Percentiles rank a stretch among this genome's conserved stretches.
These are phyloP conservation scores for Aproaerema taeniolella DNA, from an alignment of 2,888 invertebrate species.

Conservation along the genomic window DNA sequence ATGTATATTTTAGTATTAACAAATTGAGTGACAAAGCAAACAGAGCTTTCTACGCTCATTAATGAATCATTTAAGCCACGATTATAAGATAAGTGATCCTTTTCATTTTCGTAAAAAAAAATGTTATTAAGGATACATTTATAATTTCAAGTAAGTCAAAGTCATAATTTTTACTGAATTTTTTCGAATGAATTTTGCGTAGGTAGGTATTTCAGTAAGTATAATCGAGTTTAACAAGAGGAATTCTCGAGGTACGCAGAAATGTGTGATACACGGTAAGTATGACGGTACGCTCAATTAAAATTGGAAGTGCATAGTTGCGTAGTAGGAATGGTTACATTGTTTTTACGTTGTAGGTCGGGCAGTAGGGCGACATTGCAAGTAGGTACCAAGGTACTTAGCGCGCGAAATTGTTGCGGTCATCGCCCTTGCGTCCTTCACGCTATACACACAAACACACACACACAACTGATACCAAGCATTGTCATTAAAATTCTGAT, in stretches of 20 bases:
- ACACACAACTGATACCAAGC: constrained; percentile 32
- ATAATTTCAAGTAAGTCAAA: too few relatives aligned
- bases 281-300: too few relatives aligned
- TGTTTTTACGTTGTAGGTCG: constrained; percentile 25
- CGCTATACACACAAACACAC: constrained; percentile 31
- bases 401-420: constrained; percentile 37
- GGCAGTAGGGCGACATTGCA: constrained; percentile 29
- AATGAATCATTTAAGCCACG: background rate
- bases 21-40: background rate
- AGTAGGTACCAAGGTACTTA: constrained; percentile 25
- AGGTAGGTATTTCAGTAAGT: too few relatives aligned
- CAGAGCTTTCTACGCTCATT: background rate
- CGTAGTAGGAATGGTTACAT: constrained; percentile 5
- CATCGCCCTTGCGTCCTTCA: constrained; percentile 40
- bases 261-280: too few relatives aligned
- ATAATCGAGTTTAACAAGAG: too few relatives aligned
- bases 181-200: too few relatives aligned
- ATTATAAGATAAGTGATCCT: background rate
- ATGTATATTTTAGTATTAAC: too few relatives aligned
- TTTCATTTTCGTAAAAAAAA: background rate
- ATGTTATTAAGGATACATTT: too few relatives aligned
- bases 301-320: too few relatives aligned
- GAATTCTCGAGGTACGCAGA: too few relatives aligned
- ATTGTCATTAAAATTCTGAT: constrained; percentile 1
- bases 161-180: too few relatives aligned